phyloP scores from a whole-genome alignment of 30 jellyfish, hydroid and myxozoan genomes.

The Hydractinia echinata region DNA sequence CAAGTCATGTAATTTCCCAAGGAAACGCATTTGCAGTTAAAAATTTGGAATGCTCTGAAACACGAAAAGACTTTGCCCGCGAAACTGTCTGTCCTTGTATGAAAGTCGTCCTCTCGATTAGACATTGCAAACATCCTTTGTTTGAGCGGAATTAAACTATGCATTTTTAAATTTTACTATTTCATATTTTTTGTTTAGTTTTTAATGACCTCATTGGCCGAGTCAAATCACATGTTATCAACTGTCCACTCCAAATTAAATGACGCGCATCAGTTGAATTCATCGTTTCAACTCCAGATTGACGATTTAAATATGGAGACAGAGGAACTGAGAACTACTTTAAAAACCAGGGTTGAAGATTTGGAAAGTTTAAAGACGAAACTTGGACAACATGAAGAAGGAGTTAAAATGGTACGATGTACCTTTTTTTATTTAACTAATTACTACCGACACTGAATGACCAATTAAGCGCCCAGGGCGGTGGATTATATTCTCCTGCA shows the following conservation, averaged over 20 bases:
- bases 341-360: not conserved
- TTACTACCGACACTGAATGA: too few species aligned
- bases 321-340: not conserved
- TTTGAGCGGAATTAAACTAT: too few species aligned
- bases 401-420: not conserved
- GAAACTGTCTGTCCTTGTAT: too few species aligned
- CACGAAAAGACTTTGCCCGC: too few species aligned
- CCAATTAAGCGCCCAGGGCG: too few species aligned
- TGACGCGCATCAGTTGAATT: not conserved
- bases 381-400: not conserved
- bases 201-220: slow-evolving; percentile 25
- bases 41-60: too few species aligned
- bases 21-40: too few species aligned
- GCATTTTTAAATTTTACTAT: not conserved
- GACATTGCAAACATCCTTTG: too few species aligned
- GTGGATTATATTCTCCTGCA: too few species aligned
- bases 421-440: too few species aligned
- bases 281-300: not conserved
- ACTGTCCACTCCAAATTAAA: slow-evolving; percentile 11
- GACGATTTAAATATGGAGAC: not conserved
- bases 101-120: too few species aligned
- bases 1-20: too few species aligned
- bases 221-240: slow-evolving; percentile 21
- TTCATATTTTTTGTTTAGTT: slow-evolving; percentile 24
- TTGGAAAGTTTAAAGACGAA: not conserved